phyloP scores from a whole-genome alignment of 2,888 invertebrate genomes.

The Orthosia cruda region DNA sequence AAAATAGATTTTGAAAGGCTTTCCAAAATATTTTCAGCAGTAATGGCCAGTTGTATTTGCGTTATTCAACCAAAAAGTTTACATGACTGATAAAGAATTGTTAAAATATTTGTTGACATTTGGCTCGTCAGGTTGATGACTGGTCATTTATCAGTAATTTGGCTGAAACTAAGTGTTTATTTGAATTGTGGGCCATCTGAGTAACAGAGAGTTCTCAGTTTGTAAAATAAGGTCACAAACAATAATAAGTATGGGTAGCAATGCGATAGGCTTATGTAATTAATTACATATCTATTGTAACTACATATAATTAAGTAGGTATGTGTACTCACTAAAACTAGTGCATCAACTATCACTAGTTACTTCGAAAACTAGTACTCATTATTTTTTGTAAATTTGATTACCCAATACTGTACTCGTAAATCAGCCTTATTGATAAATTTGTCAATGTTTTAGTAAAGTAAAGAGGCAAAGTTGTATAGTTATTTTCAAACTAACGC shows the following conservation, averaged over 20 bases:
- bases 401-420: conserved; percentile 33
- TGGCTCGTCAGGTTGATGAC: background rate
- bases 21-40: background rate
- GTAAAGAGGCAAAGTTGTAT: background rate
- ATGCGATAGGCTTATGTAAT: background rate
- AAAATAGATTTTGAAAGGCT: background rate
- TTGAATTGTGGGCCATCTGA: background rate
- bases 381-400: conserved; percentile 12
- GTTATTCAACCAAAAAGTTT: background rate
- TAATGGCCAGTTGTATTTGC: background rate
- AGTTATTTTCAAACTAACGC: background rate
- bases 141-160: background rate
- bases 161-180: background rate
- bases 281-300: background rate
- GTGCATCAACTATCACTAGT: conserved; percentile 51
- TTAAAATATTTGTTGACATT: background rate
- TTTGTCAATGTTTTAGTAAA: background rate
- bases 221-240: background rate
- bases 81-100: background rate
- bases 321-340: conserved; percentile 18
- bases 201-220: background rate
- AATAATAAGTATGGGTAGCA: background rate
- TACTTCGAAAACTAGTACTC: conserved; percentile 34
- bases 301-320: background rate
- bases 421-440: conserved; percentile 6